These are phyloP conservation scores for Sceliomorpha sp. DNA, from an alignment of 2,888 invertebrate species.

Conservation along the genomic window DNA sequence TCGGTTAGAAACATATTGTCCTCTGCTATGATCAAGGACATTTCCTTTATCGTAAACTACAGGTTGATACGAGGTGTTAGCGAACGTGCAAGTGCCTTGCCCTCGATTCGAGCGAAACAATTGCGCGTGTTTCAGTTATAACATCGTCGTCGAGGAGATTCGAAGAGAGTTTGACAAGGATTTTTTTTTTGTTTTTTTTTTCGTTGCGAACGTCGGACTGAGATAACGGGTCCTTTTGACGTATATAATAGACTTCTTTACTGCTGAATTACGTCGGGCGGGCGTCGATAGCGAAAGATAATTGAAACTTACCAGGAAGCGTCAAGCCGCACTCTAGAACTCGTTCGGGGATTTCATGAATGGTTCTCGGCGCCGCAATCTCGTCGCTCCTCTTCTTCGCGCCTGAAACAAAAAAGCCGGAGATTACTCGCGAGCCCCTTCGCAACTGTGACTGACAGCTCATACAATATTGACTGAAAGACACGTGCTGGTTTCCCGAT, in stretches of 20 bases:
- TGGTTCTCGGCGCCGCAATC: constrained; percentile 83
- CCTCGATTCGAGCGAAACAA: no score
- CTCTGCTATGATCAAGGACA: no score
- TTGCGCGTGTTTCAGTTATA: no score
- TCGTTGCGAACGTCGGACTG: no score
- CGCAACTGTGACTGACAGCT: constrained; percentile 12
- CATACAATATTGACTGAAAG: constrained; percentile 27
- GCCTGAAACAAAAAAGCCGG: constrained; percentile 75
- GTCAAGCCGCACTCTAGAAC: constrained; percentile 86
- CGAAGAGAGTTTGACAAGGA: no score
- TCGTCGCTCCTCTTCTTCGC: constrained; percentile 81
- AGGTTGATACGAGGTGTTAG: no score
- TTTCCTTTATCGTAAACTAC: no score
- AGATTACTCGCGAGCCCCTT: constrained; percentile 20
- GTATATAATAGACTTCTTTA: no score
- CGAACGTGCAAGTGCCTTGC: no score
- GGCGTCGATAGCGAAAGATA: constrained; percentile 2
- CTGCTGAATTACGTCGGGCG: background rate
- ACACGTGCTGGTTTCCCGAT: constrained; percentile 40
- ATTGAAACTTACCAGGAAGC: constrained; percentile 84
- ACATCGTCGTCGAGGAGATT: no score
- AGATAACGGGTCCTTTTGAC: no score
- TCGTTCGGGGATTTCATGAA: constrained; percentile 85
- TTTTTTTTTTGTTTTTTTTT: no score
- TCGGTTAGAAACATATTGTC: background rate